Base-by-base conservation (phyloP, 2,113 vertebrate species). In the Neoarius graeffei region DNA sequence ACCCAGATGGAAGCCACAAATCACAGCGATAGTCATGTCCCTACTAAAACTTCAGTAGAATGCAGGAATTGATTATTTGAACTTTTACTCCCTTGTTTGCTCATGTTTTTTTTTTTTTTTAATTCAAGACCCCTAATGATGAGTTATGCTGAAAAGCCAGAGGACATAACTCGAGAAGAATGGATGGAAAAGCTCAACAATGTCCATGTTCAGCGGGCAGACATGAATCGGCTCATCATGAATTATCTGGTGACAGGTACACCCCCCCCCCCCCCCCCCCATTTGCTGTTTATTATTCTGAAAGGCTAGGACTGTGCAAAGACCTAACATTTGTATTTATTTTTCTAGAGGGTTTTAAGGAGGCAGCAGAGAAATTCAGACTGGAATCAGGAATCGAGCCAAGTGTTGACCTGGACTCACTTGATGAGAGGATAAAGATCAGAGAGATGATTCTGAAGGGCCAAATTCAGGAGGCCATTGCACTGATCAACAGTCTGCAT, bases 131-230 rank as follows among this genome's bases (percentile, higher is more conserved):
- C 92, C 86, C 92, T 91, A 95, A 96, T 93, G 90, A 99, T 99
- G 98, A 99, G 98, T 96, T 99, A 98, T 95, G 91, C 97, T 85
- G 98, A 99, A 95, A 99, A 99, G 93, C 96, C 97, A 81, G 98
- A 99, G 91, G 98, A 99, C 92, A 96, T 99, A 93, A 98, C 98
- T 0, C 97, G 97, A 94, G 98, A 99, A 89, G 98, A 99, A 90
- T 99, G 98, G 98, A 97, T 99, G 98, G 98, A 99, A 89, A 99
- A 98, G 86, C 97, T 99, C 88, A 99, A 98, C 93, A 99, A 99
- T 92, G 96, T 99, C 89, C 98, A 99, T 81, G 98, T 99, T 89
- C 98, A 99, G 91, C 97, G 98, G 92, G 98, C 98, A 85, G 98
- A 99, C 92, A 99, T 99, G 98, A 99, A 99, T 87, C 96, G 98